Evolutionary conservation across 2,888 invertebrate genomes (phyloP), one percentile per base, ranked within the genome.

Genomic region (Tuberolachnus salignus): DNA sequence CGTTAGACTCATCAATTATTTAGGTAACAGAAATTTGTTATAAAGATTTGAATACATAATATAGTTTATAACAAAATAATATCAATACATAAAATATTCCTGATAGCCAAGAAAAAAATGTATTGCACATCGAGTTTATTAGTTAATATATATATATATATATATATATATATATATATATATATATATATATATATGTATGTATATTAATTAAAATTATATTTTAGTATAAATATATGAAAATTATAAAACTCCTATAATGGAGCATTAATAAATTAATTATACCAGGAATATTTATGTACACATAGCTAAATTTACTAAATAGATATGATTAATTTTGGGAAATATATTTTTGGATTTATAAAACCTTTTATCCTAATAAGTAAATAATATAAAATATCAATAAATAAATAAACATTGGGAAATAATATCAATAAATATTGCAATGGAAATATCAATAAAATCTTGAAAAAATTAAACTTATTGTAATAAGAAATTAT

Each of bases 171-270:
- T 26, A 26, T 26, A n/a, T n/a, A n/a, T n/a, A n/a, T n/a, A n/a
- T n/a, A n/a, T n/a, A n/a, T n/a, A n/a, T n/a, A 26, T 16, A 26
- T 59, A 2, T 13, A 6, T 59, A 21, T 13, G 19, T 1, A 55
- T 55, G 6, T 49, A 67, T 34, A n/a, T 26, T 53, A 67, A 19
- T 53, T 51, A 49, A 11, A 53, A 69, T 55, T n/a, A 19, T 49
- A 4, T 72, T 59, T 51, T 51, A 34, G 11, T 21, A 73, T 63
- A 73, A 73, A 63, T 63, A 73, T 53, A 51, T 73, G 34, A 61
- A 63, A 73, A 63, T 73, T 57, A 69, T 42, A 73, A 73, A 61
- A 61, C 16, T 49, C 21, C 34, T 51, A 42, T 61, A 73, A 73
- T 63, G 51, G 34, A 51, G n/a, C 13, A 46, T 59, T 49, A 16